Evolutionary conservation across 1,140 invertebrate genomes (phyloP), one percentile per base, ranked within the genome.

Genomic region (Drosophila murphyi): DNA sequence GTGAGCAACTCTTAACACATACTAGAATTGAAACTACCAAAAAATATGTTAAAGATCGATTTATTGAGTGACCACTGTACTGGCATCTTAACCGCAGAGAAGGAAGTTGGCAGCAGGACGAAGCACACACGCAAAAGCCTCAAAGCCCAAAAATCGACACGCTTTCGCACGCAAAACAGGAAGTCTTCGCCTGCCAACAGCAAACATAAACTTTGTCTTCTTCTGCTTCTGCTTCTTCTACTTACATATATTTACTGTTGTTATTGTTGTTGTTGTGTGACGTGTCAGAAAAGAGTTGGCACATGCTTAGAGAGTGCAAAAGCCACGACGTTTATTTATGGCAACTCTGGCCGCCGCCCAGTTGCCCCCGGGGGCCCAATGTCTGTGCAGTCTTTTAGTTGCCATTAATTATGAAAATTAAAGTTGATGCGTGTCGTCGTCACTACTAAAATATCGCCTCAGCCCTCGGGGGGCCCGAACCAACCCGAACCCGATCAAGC

Each of bases 351-450:
- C 39, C 39, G 10, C 45, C 20, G 56, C 12, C 20, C 20, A 20
- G 20, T 20, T 20, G 20, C 20, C 20, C 43, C 72, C 61, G 45
- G 45, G 56, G 45, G 59, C 67, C 72, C 41, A 8, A 43, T 43
- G 39, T 43, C 10, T 47, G 28, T 59, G 54, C 65, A 75, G 54
- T 55, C 52, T 68, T 62, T 62, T 65, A 52, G 50, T 76, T 86
- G 75, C 72, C 85, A 83, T 87, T 87, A 87, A 87, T 87, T 87
- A 87, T 80, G 70, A 81, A 83, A 87, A 87, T 88, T 89, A 67
- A 78, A 87, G 65, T 80, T 88, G 83, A 88, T 87, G 80, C 83
- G 85, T 82, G 83, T 88, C 80, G 72, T 63, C 72, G 71, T 63
- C 73, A 31, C 54, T 28, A 56, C 68, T 65, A 41, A 89, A 83